Conservation (phyloP, 2,113 vertebrate genomes). For the Rostratula benghalensis region DNA sequence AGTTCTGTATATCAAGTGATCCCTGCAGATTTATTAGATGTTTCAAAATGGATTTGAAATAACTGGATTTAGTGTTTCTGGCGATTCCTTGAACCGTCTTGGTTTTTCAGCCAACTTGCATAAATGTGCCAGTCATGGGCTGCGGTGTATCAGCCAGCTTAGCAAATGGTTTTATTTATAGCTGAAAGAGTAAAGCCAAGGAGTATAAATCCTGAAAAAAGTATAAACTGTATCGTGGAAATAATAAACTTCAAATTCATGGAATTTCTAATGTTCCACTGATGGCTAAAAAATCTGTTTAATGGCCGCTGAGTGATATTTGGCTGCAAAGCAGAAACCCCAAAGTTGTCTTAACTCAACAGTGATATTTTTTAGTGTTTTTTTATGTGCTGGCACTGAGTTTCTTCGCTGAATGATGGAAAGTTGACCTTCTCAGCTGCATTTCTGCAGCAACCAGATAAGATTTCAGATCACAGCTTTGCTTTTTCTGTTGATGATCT, state of each 20-base stretch:
- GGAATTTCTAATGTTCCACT: slow-evolving; percentile 73
- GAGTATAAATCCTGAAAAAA: slow-evolving; percentile 70
- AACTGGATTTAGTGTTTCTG: slow-evolving; percentile 69
- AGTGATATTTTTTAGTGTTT: slow-evolving; percentile 62
- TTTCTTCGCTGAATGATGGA: slow-evolving; percentile 61
- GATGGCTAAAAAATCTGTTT: slow-evolving; percentile 72
- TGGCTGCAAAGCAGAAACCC: slow-evolving; percentile 64
- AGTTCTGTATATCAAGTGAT: slow-evolving; percentile 41
- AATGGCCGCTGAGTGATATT: slow-evolving; percentile 66
- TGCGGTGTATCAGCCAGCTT: slow-evolving; percentile 58
- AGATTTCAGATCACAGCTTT: slow-evolving; percentile 58
- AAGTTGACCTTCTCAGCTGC: slow-evolving; percentile 31
- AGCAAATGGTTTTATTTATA: slow-evolving; percentile 74
- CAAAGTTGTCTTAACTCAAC: slow-evolving; percentile 64
- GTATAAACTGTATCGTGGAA: slow-evolving; percentile 68
- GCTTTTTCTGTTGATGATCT: slow-evolving; percentile 34
- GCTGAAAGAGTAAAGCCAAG: slow-evolving; percentile 61
- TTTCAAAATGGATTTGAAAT: slow-evolving; percentile 60
- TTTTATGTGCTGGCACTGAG: slow-evolving; percentile 24
- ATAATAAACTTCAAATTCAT: slow-evolving; percentile 73
- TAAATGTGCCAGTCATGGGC: slow-evolving; percentile 71
- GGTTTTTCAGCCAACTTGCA: slow-evolving; percentile 63
- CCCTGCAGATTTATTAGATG: slow-evolving; percentile 57
- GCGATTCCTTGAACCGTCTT: slow-evolving; percentile 59
- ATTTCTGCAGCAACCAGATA: slow-evolving; percentile 65